phyloP scores from a whole-genome alignment of 2,888 invertebrate species.

The Drosophila flavopinicola region DNA sequence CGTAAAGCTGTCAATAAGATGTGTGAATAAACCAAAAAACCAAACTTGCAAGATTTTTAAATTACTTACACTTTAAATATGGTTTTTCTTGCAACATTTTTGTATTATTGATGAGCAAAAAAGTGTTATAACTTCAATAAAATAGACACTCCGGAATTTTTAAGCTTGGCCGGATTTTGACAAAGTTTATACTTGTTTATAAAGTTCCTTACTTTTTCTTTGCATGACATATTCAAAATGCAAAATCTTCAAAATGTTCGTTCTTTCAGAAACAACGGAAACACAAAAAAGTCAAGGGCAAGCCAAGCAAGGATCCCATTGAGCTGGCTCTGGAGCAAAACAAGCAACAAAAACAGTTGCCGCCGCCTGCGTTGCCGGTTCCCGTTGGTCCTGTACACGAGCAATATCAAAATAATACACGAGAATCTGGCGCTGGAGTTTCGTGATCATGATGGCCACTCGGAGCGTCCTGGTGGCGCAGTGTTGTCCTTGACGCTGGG shows the following conservation, averaged over 20 bases:
- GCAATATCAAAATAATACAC: conserved; percentile 83
- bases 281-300: conserved; percentile 77
- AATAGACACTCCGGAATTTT: no score
- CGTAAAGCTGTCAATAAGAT: no score
- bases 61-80: no score
- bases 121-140: no score
- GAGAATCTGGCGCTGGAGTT: conserved; percentile 83
- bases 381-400: conserved; percentile 81
- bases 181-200: no score
- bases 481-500: conserved; percentile 91
- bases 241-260: background rate
- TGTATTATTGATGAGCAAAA: no score
- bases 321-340: conserved; percentile 71
- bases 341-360: conserved; percentile 40
- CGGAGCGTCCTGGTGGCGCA: conserved; percentile 91
- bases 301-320: conserved; percentile 65
- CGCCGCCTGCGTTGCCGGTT: conserved; percentile 49
- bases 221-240: no score
- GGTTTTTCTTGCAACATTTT: no score
- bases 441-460: conserved; percentile 87
- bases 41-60: no score
- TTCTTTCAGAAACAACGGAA: conserved; percentile 65
- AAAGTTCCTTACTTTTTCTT: no score
- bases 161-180: no score
- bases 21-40: no score